Base-by-base conservation (phyloP, 2,797 vertebrate genomes). In the Myiotriccus ornatus region DNA sequence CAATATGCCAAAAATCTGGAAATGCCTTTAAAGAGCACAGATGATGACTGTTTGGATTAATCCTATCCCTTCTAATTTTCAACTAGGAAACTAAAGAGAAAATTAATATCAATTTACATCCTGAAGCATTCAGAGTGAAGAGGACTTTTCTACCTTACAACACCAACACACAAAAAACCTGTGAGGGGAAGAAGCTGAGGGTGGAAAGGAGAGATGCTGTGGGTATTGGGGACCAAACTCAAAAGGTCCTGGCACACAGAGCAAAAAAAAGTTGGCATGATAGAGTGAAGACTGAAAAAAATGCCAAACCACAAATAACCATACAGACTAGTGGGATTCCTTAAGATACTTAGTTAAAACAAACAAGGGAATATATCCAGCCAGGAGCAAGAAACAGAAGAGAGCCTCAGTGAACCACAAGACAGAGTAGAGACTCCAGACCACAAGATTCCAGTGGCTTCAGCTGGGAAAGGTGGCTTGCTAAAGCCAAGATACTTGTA, bases 231-330 rank as follows among this genome's bases (percentile, higher is more conserved):
- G 24, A 69, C 49, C 56, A 52, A 91, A 86, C 28, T 73, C 78
- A 35, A 88, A 73, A 90, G 47, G 35, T 80, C 23, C 56, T 93
- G 52, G 69, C 87, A 60, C 28, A 44, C 7, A 80, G 32, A 84
- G 14, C 5, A 30, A 57, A 81, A 88, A 1, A 57, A 28, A 39
- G 11, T 30, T 2, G 14, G 27, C 37, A 14, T 1, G 1, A 12
- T 2, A 34, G 37, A 60, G 23, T 65, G 63, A 87, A 28, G 34
- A 69, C 50, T 47, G 37, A 60, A 35, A 81, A 78, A 95, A 95
- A 69, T 17, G 87, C 91, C 94, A 96, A 97, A 73, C 93, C 95
- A 93, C 95, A 94, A 94, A 94, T 90, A 85, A 94, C 67, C 52
- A 3, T 68, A 87, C 32, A 82, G 76, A 79, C 69, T 50, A 92